Percentiles rank a stretch among this genome's conserved stretches.
These are phyloP conservation scores for Pipa parva DNA, from an alignment of 2,113 vertebrate genomes.

Conservation along the genomic window DNA sequence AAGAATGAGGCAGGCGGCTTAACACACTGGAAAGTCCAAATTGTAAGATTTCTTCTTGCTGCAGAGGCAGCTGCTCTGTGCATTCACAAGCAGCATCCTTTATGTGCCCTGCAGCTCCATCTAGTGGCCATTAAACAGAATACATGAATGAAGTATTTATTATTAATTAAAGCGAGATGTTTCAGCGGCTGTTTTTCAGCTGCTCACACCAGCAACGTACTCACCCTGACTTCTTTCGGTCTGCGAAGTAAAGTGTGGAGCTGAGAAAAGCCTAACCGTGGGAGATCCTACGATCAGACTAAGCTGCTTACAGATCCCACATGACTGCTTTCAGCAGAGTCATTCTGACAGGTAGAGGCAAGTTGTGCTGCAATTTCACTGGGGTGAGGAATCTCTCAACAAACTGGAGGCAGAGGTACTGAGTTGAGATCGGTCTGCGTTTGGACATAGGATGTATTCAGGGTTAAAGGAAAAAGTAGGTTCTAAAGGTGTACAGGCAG, in stretches of 20 bases:
- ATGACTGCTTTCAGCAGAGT: too few relatives aligned
- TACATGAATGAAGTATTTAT: not conserved
- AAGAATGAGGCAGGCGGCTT: too few relatives aligned
- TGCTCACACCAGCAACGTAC: not conserved
- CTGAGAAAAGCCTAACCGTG: not conserved
- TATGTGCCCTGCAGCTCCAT: constrained; percentile 10
- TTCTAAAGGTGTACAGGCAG: not conserved
- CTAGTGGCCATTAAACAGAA: constrained; percentile 2
- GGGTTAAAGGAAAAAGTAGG: not conserved
- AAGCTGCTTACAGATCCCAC: too few relatives aligned
- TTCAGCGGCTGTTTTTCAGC: not conserved
- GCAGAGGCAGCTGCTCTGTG: not conserved
- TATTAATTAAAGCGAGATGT: constrained; percentile 12
- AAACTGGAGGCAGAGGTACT: constrained; percentile 6
- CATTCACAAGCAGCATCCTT: not conserved
- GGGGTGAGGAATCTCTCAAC: constrained; percentile 15
- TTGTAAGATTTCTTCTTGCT: too few relatives aligned
- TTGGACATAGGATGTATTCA: not conserved
- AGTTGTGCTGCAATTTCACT: not conserved
- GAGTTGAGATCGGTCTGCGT: too few relatives aligned
- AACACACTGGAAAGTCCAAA: too few relatives aligned
- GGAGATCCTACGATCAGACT: too few relatives aligned
- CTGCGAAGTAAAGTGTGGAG: not conserved
- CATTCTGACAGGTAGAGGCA: not conserved
- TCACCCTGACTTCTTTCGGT: not conserved